phyloP scores from a whole-genome alignment of 2,888 invertebrate genomes.

The Calliphora vomitoria region DNA sequence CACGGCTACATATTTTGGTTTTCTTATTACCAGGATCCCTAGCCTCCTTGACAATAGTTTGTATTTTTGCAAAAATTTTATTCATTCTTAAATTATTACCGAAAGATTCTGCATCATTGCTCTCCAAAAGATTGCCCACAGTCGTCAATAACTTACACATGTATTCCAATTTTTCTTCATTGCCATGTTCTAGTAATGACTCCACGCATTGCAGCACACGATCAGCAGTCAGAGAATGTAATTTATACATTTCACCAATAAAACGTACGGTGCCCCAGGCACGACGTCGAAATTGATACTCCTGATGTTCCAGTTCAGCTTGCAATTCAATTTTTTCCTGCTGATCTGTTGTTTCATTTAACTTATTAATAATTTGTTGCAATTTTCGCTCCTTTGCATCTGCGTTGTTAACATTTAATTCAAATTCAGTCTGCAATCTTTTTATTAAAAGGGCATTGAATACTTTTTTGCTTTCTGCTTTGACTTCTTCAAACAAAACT shows the following conservation, averaged over 20 bases:
- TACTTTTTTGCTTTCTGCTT: conserved; percentile 79
- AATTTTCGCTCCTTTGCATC: conserved; percentile 81
- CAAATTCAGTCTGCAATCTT: conserved; percentile 82
- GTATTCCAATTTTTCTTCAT: conserved; percentile 82
- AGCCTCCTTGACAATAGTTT: conserved; percentile 78
- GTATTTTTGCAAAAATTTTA: conserved; percentile 80
- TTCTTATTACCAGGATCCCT: conserved; percentile 27
- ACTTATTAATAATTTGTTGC: conserved; percentile 79
- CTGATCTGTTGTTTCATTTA: conserved; percentile 77
- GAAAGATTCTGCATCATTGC: conserved; percentile 69
- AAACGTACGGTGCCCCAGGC: conserved; percentile 84
- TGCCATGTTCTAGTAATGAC: conserved; percentile 79
- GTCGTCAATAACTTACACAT: conserved; percentile 83
- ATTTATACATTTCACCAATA: conserved; percentile 82
- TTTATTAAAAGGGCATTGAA: conserved; percentile 79
- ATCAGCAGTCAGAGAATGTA: conserved; percentile 79
- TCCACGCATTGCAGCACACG: conserved; percentile 81
- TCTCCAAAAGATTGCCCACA: conserved; percentile 81
- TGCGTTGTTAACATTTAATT: conserved; percentile 82
- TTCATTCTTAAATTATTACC: conserved; percentile 78
- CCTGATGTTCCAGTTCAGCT: conserved; percentile 82
- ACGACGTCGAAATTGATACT: conserved; percentile 82
- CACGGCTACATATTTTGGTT: conserved; percentile 80
- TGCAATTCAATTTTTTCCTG: conserved; percentile 80
- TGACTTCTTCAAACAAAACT: conserved; percentile 81